phyloP scores from a whole-genome alignment of 2,113 vertebrate genomes.

The Microtus montanus region DNA sequence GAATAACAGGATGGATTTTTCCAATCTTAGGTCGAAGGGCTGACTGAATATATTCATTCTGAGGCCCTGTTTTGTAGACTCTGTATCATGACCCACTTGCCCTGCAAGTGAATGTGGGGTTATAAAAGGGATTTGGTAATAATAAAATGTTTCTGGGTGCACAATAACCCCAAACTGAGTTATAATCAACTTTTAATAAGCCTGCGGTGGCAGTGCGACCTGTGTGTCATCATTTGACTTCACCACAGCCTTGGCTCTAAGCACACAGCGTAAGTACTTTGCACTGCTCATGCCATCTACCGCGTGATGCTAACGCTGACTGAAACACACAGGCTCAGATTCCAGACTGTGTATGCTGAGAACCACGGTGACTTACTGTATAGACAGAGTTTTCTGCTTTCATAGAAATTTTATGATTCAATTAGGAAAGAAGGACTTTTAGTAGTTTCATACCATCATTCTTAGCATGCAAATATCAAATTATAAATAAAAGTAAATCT shows the following conservation, averaged over 20 bases:
- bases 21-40: not conserved
- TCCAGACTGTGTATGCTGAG: not conserved
- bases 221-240: not conserved
- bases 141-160: not conserved
- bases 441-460: not conserved
- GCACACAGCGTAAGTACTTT: not conserved
- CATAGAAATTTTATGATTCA: not conserved
- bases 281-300: too few species aligned
- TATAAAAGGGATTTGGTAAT: not conserved
- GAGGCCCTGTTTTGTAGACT: not conserved
- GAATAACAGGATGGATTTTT: not conserved
- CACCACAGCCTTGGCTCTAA: not conserved
- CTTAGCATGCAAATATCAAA: not conserved
- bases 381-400: not conserved
- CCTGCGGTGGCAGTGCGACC: not conserved
- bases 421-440: not conserved
- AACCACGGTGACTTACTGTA: not conserved
- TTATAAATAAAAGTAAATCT: too few species aligned
- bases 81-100: too few species aligned
- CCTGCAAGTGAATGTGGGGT: not conserved
- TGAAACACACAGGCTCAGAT: not conserved
- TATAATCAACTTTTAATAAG: not conserved
- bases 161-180: not conserved
- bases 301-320: not conserved
- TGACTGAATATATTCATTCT: not conserved